phyloP scores from a whole-genome alignment of 2,888 invertebrate genomes.

The Oscheius sp. region DNA sequence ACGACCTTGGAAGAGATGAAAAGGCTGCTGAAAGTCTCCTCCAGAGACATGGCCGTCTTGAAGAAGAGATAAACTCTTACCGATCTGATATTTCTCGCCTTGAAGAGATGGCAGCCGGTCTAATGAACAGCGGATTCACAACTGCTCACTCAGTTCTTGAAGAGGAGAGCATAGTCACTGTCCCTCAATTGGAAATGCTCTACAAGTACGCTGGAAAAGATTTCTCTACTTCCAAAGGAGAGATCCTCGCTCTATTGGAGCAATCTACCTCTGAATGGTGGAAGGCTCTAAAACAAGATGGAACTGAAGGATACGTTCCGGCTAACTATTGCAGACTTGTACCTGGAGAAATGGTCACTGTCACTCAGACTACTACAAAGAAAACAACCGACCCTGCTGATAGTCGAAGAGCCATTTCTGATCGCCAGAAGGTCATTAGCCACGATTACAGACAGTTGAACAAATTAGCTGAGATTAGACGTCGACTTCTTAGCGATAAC shows the following conservation, averaged over 20 bases:
- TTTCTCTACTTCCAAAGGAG: conserved; percentile 91
- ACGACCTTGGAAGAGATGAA: conserved; percentile 82
- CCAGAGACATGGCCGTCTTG: conserved; percentile 72
- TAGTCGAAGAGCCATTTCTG: conserved; percentile 52
- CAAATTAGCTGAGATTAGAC: conserved; percentile 80
- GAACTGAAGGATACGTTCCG: conserved; percentile 94
- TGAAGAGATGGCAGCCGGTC: conserved; percentile 70
- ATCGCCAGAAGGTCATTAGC: conserved; percentile 63
- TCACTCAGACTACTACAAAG: conserved; percentile 49
- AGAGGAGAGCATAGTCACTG: conserved; percentile 38
- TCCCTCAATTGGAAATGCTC: conserved; percentile 59
- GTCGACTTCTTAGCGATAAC: conserved; percentile 87
- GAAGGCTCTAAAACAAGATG: conserved; percentile 85
- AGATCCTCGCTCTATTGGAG: conserved; percentile 88
- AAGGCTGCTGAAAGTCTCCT: conserved; percentile 61
- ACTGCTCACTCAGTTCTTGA: conserved; percentile 44
- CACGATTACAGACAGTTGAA: conserved; percentile 74
- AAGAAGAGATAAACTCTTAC: conserved; percentile 67
- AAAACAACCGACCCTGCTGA: conserved; percentile 40
- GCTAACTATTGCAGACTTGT: conserved; percentile 84
- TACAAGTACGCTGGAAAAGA: conserved; percentile 74
- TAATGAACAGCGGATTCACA: conserved; percentile 67
- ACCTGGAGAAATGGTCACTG: conserved; percentile 79
- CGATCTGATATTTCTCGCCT: conserved; percentile 60
- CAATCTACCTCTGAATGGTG: conserved; percentile 90